Evolutionary conservation across 1,140 invertebrate genomes (phyloP).

Genomic region (Phymastichus coffea): DNA sequence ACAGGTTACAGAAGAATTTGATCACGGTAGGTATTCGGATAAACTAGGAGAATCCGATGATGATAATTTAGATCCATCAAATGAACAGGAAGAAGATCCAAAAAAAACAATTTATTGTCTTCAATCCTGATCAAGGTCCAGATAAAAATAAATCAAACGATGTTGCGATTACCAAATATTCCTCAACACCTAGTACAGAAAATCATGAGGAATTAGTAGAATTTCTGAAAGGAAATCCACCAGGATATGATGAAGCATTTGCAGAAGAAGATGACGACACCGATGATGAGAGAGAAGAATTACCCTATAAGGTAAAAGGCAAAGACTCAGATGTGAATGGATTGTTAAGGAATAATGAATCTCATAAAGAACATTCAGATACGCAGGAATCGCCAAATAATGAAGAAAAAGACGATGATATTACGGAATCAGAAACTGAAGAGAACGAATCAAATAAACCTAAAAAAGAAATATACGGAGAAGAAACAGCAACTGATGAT

Average conservation of each 20-base stretch:
- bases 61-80: background rate
- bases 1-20: background rate
- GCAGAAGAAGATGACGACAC: slow-evolving; percentile 26
- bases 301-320: background rate
- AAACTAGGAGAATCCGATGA: background rate
- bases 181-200: slow-evolving; percentile 34
- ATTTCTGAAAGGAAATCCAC: slow-evolving; percentile 31
- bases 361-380: background rate
- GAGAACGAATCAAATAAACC: slow-evolving; percentile 3
- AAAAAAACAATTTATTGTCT: too few species aligned
- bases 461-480: background rate
- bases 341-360: slow-evolving; percentile 1
- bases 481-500: slow-evolving; percentile 2
- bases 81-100: slow-evolving; percentile 14
- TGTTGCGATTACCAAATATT: too few species aligned
- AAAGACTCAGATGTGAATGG: slow-evolving; percentile 10
- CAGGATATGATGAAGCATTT: slow-evolving; percentile 33
- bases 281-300: slow-evolving; percentile 23
- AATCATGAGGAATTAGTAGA: slow-evolving; percentile 20
- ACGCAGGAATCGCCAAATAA: background rate
- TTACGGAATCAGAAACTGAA: slow-evolving; percentile 1
- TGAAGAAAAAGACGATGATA: slow-evolving; percentile 21
- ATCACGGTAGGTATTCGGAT: background rate
- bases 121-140: too few species aligned
- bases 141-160: too few species aligned